Evolutionary conservation across 2,888 invertebrate genomes (phyloP).

Genomic region (Epirrita christyi): DNA sequence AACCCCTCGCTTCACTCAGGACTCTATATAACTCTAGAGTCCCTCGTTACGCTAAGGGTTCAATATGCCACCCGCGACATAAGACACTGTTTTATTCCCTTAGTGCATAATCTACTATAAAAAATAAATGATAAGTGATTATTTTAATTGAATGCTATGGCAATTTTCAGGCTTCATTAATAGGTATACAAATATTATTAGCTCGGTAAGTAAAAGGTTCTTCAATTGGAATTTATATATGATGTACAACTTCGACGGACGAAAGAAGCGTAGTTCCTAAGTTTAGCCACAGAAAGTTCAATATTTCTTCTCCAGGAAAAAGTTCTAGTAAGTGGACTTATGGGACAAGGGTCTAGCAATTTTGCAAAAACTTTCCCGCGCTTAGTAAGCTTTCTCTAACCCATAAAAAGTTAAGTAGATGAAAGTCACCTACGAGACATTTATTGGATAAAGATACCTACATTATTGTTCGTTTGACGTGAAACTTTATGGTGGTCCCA

Average conservation of each 20-base stretch:
- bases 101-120: too few species aligned
- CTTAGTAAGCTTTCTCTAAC: neutral
- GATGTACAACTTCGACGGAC: neutral
- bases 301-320: neutral
- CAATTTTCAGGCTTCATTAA: too few species aligned
- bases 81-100: too few species aligned
- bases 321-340: neutral
- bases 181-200: neutral
- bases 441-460: slow-evolving; percentile 22
- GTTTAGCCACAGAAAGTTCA: neutral
- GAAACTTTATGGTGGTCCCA: slow-evolving; percentile 9
- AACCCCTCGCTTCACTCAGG: too few species aligned
- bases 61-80: too few species aligned
- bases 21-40: too few species aligned
- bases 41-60: too few species aligned
- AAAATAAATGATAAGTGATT: too few species aligned
- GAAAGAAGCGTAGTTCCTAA: neutral
- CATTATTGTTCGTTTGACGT: slow-evolving; percentile 8
- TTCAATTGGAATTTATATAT: too few species aligned
- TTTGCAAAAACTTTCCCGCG: slow-evolving; percentile 8
- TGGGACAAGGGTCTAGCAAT: neutral
- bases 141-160: too few species aligned
- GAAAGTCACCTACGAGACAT: slow-evolving; percentile 12
- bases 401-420: slow-evolving; percentile 16
- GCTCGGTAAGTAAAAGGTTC: neutral